phyloP scores from a whole-genome alignment of 1,140 invertebrate species.

The Bombus pyrosoma region DNA sequence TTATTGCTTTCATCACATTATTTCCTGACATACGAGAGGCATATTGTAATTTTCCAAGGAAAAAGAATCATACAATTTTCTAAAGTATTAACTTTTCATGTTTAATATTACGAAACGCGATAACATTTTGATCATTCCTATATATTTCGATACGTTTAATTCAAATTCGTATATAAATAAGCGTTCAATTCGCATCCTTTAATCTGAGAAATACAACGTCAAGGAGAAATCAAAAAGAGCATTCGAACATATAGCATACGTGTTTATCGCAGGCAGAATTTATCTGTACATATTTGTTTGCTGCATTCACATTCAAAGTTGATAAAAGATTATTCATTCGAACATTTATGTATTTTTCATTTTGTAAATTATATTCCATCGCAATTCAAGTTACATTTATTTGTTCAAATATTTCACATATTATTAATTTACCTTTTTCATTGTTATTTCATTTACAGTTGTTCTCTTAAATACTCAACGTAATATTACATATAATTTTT shows the following conservation, averaged over 20 bases:
- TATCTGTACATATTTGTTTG: conserved; percentile 4
- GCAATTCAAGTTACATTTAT: background rate
- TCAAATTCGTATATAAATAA: background rate
- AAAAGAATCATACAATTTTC: background rate
- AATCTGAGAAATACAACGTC: background rate
- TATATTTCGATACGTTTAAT: background rate
- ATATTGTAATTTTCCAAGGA: background rate
- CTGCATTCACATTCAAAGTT: background rate
- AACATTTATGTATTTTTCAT: background rate
- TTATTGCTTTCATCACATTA: background rate
- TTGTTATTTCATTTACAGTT: background rate
- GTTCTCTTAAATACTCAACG: too few relatives aligned
- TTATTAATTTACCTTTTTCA: background rate
- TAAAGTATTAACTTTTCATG: background rate
- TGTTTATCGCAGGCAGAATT: conserved; percentile 1
- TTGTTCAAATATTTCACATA: background rate
- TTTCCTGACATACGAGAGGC: background rate
- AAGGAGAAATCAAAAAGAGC: background rate
- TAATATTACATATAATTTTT: background rate
- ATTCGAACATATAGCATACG: background rate
- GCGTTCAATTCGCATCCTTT: background rate
- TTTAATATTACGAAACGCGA: background rate
- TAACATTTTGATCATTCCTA: background rate
- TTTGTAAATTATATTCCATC: background rate
- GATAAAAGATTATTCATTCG: background rate